Evolutionary conservation across 2,888 invertebrate genomes (phyloP).

Genomic region (Latrodectus hesperus): DNA sequence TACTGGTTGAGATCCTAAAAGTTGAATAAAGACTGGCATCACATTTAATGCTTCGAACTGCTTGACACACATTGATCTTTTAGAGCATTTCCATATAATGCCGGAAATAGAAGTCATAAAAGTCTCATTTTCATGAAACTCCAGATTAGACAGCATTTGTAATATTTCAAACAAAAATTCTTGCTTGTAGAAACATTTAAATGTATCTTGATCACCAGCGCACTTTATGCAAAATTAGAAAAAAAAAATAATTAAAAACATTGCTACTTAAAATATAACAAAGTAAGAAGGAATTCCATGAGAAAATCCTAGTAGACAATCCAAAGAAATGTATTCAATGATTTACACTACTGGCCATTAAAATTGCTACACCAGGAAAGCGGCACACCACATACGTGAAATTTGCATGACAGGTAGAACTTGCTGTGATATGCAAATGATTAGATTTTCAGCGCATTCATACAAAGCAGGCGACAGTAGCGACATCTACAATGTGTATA

Average conservation of each 20-base stretch:
- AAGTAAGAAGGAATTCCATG: no score
- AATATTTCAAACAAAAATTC: conserved; percentile 56
- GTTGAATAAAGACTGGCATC: conserved; percentile 45
- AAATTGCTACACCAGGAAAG: no score
- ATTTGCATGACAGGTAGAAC: no score
- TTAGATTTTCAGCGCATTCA: no score
- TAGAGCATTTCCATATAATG: conserved; percentile 60
- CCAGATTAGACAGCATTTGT: conserved; percentile 30
- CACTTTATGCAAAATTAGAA: conserved; percentile 29
- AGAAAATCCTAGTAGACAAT: no score
- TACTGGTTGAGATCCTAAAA: conserved; percentile 47
- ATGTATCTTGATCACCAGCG: conserved; percentile 58
- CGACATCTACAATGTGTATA: no score
- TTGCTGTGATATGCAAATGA: no score
- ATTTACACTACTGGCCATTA: no score
- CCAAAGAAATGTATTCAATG: no score
- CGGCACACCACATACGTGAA: no score
- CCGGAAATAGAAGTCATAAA: conserved; percentile 59
- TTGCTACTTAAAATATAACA: no score
- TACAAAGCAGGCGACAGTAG: no score
- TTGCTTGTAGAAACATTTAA: conserved; percentile 45
- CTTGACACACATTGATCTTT: conserved; percentile 20
- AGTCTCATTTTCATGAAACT: conserved; percentile 34
- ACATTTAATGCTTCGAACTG: conserved; percentile 47
- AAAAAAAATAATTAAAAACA: background rate